Evolutionary conservation across 2,797 vertebrate species (phyloP).

Genomic region (Dendrocincla tyrannina): DNA sequence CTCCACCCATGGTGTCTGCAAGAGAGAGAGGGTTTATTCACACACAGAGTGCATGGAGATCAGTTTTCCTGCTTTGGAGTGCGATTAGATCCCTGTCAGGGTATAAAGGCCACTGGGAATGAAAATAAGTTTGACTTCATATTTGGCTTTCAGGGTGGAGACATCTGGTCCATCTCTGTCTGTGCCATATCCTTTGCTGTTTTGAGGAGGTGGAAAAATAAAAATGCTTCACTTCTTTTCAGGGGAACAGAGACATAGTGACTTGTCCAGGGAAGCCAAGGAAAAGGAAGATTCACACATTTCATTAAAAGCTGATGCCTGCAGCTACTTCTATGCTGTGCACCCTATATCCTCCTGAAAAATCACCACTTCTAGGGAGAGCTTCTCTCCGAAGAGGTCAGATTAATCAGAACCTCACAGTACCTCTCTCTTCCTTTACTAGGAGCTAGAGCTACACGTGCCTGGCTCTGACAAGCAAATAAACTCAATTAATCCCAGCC

Average conservation of each 20-base stretch:
- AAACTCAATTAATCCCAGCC: neutral
- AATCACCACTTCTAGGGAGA: neutral
- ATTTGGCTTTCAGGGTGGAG: neutral
- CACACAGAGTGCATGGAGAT: neutral
- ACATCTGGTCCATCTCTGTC: neutral
- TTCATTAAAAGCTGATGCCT: neutral
- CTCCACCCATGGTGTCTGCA: rapidly evolving
- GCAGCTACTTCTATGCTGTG: neutral
- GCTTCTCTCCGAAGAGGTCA: neutral
- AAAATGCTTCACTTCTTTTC: neutral
- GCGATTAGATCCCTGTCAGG: neutral
- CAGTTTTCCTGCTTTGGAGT: neutral
- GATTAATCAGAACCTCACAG: neutral
- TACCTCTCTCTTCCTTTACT: neutral
- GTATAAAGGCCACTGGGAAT: neutral
- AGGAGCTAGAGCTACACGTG: neutral
- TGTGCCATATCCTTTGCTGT: neutral
- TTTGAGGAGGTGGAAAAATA: neutral
- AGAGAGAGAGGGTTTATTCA: neutral
- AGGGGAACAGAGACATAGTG: neutral
- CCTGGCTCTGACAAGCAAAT: neutral
- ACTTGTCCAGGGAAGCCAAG: neutral
- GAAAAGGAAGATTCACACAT: neutral
- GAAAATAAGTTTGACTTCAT: neutral
- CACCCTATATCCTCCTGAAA: neutral